Conservation (phyloP, 1,140 invertebrate species). For the Euborellia annulipes region DNA sequence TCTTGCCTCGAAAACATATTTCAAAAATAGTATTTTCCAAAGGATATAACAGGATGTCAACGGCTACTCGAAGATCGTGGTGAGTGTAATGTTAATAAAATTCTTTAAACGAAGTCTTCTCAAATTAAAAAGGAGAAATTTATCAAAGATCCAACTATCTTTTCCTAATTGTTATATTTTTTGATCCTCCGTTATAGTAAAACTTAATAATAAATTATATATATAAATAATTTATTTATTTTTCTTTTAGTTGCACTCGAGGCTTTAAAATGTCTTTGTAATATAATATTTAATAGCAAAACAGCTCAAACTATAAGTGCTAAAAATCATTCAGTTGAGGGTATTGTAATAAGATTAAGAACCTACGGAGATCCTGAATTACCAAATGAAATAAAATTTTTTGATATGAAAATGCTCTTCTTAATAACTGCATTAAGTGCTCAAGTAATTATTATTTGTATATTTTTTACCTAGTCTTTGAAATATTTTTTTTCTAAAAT, state of each 20-base stretch:
- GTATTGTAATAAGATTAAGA: conserved; percentile 55
- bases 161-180: neutral
- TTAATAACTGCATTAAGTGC: conserved; percentile 66
- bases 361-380: conserved; percentile 40
- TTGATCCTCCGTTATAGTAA: neutral
- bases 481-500: conserved; percentile 16
- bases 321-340: conserved; percentile 52
- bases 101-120: no score
- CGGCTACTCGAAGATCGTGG: no score
- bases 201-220: neutral
- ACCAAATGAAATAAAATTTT: conserved; percentile 61
- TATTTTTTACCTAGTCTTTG: conserved; percentile 9
- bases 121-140: no score
- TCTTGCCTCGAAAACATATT: no score
- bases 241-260: conserved; percentile 47
- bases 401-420: conserved; percentile 78
- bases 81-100: no score
- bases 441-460: conserved; percentile 26
- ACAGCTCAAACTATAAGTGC: conserved; percentile 50
- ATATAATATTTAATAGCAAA: conserved; percentile 69
- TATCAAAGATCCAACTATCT: neutral
- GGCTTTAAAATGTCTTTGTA: conserved; percentile 76
- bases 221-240: conserved; percentile 15
- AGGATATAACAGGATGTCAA: no score
- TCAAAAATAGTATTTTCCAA: no score